Percentiles rank a stretch among this genome's conserved stretches.
Evolutionary conservation across 2,113 vertebrate genomes (phyloP).

Genomic region (Pangasianodon gigas): DNA sequence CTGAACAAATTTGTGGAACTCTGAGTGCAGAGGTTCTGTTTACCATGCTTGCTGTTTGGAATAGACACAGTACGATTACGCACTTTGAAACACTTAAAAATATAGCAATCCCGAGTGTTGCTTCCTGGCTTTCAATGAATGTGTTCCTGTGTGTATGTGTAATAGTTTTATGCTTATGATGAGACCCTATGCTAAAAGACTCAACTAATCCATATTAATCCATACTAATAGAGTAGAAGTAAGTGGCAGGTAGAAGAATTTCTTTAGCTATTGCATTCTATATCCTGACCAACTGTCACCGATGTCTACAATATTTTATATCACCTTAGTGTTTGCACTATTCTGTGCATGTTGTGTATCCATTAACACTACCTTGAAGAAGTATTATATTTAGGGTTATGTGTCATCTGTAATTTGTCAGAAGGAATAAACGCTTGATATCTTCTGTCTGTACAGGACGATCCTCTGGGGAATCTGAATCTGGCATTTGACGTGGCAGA

Average conservation of each 20-base stretch:
- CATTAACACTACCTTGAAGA: no score
- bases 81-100: not conserved
- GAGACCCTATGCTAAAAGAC: not conserved
- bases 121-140: not conserved
- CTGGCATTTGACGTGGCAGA: constrained; percentile 97
- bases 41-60: not conserved
- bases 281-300: no score
- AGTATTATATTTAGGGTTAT: not conserved
- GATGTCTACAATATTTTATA: no score
- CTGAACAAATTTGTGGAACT: not conserved
- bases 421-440: not conserved
- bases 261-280: no score
- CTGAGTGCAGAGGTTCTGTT: not conserved
- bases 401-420: not conserved
- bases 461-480: constrained; percentile 95
- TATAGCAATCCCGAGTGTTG: not conserved
- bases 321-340: no score
- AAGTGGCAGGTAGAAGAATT: no score
- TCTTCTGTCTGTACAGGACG: constrained; percentile 79
- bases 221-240: no score
- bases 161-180: not conserved
- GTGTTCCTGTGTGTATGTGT: not conserved
- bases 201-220: no score
- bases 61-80: not conserved
- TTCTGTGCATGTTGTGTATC: no score